Evolutionary conservation across 2,797 vertebrate genomes (phyloP).

Genomic region (Pogoniulus pusillus): DNA sequence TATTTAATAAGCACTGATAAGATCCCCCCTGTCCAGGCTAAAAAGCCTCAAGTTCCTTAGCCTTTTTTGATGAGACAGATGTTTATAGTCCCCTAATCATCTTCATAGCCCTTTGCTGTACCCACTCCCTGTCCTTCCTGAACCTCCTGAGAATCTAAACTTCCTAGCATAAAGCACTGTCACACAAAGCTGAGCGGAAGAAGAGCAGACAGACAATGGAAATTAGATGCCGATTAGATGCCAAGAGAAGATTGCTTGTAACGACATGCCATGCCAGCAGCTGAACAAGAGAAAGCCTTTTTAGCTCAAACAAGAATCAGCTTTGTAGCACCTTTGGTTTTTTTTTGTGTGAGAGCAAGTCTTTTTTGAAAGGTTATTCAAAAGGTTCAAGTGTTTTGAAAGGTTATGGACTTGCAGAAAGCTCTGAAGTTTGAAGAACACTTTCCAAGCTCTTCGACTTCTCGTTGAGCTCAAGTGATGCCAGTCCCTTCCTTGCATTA

Average conservation of each 20-base stretch:
- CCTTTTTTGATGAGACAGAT: too few species aligned
- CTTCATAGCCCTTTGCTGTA: too few species aligned
- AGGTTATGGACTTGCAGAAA: not conserved
- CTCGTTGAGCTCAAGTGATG: not conserved
- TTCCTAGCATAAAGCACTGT: not conserved
- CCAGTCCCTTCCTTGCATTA: not conserved
- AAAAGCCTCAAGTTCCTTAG: too few species aligned
- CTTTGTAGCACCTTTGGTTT: not conserved
- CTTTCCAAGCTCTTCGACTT: not conserved
- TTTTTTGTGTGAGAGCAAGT: not conserved
- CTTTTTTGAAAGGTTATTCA: not conserved
- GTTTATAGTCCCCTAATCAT: too few species aligned
- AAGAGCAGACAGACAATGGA: slow-evolving; percentile 9
- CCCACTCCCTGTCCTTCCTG: too few species aligned
- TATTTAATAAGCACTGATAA: too few species aligned
- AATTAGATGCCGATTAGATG: slow-evolving; percentile 35
- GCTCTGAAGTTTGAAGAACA: not conserved
- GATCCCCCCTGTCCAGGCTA: too few species aligned
- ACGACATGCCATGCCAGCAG: not conserved
- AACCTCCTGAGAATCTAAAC: not conserved
- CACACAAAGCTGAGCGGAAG: not conserved
- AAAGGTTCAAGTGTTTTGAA: slow-evolving; percentile 10
- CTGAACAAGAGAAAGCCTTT: not conserved
- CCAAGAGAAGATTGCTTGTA: slow-evolving; percentile 29
- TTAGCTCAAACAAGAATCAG: not conserved